Evolutionary conservation across 1,140 invertebrate species (phyloP).

Genomic region (Nasonia vitripennis): DNA sequence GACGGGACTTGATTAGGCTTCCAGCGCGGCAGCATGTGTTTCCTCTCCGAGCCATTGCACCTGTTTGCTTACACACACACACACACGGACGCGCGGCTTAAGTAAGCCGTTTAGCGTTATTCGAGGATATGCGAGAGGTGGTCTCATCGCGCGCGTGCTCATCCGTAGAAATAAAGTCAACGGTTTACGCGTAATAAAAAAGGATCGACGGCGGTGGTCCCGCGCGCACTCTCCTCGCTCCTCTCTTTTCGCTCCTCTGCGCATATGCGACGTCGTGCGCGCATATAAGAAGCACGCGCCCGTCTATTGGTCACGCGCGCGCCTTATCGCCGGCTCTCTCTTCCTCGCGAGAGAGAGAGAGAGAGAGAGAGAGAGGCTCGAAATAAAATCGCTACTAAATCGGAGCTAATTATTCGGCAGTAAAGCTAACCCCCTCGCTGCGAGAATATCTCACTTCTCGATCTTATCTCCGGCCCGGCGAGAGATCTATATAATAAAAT

Average conservation of each 20-base stretch:
- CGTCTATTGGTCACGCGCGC: conserved; percentile 53
- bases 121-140: conserved; percentile 51
- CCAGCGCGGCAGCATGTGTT: background rate
- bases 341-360: conserved; percentile 35
- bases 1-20: conserved; percentile 14
- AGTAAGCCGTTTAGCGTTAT: conserved; percentile 61
- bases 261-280: background rate
- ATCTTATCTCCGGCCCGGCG: conserved; percentile 41
- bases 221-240: conserved; percentile 5
- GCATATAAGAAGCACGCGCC: conserved; percentile 47
- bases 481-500: conserved; percentile 58
- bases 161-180: conserved; percentile 68
- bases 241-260: conserved; percentile 20
- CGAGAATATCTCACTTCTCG: conserved; percentile 46
- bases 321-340: conserved; percentile 56
- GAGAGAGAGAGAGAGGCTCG: background rate
- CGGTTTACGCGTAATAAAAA: conserved; percentile 73
- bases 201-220: conserved; percentile 67
- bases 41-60: conserved; percentile 2
- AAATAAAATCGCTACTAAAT: conserved; percentile 73
- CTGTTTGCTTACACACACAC: conserved; percentile 10
- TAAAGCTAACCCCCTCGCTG: conserved; percentile 58
- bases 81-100: conserved; percentile 45
- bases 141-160: conserved; percentile 47
- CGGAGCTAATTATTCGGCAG: conserved; percentile 73